Conservation (phyloP, 1,140 invertebrate species). For the Apis mellifera region DNA sequence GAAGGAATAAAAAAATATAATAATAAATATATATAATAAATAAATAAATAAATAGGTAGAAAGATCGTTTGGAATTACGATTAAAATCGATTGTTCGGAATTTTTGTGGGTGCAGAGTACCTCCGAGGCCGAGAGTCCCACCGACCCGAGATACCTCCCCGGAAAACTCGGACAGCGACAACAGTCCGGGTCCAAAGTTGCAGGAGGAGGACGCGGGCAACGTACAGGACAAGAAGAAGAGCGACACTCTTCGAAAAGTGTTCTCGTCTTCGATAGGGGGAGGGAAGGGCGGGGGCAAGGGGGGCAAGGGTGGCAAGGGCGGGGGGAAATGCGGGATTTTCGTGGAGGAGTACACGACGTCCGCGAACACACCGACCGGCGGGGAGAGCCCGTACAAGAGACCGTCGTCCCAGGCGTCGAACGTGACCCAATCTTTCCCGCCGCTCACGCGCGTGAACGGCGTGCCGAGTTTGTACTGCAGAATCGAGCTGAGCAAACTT, state of each 20-base stretch:
- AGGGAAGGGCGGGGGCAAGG: constrained; percentile 83
- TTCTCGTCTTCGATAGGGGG: constrained; percentile 83
- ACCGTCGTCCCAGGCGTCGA: constrained; percentile 70
- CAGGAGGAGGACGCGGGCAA: constrained; percentile 82
- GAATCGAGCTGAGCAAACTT: constrained; percentile 76
- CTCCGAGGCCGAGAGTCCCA: constrained; percentile 74
- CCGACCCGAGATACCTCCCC: constrained; percentile 71
- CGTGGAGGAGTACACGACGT: constrained; percentile 76
- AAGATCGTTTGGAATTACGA: too few species aligned
- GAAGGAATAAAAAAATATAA: too few species aligned
- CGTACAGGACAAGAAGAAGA: constrained; percentile 88
- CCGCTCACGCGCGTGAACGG: constrained; percentile 71
- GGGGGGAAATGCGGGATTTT: constrained; percentile 82
- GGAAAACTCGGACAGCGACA: constrained; percentile 78
- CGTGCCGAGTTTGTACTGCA: constrained; percentile 76
- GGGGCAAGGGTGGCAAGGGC: constrained; percentile 84
- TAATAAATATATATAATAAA: too few species aligned
- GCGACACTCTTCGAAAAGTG: constrained; percentile 85
- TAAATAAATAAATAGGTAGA: too few species aligned
- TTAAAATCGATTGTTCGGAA: neutral
- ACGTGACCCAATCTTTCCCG: constrained; percentile 53
- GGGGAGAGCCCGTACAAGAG: constrained; percentile 79
- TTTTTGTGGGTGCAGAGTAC: constrained; percentile 61
- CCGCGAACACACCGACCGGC: constrained; percentile 73
- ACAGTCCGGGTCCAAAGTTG: constrained; percentile 80